Evolutionary conservation across 2,113 vertebrate genomes (phyloP).

Genomic region (Ia io): DNA sequence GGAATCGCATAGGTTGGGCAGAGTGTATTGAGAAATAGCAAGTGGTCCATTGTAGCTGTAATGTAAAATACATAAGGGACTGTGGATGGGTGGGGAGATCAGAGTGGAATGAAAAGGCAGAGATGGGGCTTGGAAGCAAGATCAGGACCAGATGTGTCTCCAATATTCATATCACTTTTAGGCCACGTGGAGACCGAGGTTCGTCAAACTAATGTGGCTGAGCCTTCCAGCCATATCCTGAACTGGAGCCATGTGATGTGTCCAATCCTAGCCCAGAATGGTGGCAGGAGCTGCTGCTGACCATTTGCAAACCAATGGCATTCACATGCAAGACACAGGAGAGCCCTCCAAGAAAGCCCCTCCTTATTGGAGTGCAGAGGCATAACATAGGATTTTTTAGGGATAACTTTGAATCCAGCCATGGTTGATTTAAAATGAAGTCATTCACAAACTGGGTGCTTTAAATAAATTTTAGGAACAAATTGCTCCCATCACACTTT

Average conservation of each 20-base stretch:
- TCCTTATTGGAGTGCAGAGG: not conserved
- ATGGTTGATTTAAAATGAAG: not conserved
- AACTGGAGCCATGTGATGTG: not conserved
- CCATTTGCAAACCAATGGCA: not conserved
- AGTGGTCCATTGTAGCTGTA: not conserved
- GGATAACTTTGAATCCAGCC: not conserved
- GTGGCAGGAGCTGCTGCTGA: not conserved
- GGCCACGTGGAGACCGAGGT: not conserved
- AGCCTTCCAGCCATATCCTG: not conserved
- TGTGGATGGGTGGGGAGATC: no score
- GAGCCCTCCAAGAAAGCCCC: not conserved
- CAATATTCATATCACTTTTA: not conserved
- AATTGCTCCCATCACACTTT: not conserved
- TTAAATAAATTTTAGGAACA: not conserved
- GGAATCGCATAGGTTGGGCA: not conserved
- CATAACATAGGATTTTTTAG: not conserved
- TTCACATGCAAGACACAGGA: not conserved
- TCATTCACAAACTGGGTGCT: not conserved
- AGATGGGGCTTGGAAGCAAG: not conserved
- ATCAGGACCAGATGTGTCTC: not conserved
- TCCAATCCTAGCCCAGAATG: not conserved
- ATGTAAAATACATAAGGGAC: accelerated
- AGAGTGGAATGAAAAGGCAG: not conserved
- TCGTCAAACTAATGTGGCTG: not conserved
- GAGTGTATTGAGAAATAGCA: not conserved